Evolutionary conservation across 1,140 invertebrate genomes (phyloP).

Genomic region (Odontomachus brunneus): DNA sequence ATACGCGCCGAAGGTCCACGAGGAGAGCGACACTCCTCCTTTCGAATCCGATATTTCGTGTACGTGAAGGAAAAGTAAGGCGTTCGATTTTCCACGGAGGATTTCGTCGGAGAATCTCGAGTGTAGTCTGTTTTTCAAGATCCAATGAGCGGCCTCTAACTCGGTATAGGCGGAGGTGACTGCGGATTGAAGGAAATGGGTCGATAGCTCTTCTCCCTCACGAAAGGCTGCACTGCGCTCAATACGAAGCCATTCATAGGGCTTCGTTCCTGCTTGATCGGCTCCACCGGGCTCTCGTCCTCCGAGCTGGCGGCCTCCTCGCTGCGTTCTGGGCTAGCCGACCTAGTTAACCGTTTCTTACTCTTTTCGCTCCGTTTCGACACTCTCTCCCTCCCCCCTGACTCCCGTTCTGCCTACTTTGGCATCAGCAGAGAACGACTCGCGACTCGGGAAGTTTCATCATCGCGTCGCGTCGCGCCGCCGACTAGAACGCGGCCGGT

Average conservation of each 20-base stretch:
- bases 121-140: slow-evolving; percentile 13
- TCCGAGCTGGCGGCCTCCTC: slow-evolving; percentile 74
- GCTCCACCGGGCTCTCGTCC: slow-evolving; percentile 75
- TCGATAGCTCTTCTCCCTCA: slow-evolving; percentile 81
- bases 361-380: slow-evolving; percentile 59
- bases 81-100: neutral
- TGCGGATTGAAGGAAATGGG: slow-evolving; percentile 82
- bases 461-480: neutral
- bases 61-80: no score
- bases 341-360: slow-evolving; percentile 76
- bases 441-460: neutral
- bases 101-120: slow-evolving; percentile 6
- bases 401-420: slow-evolving; percentile 39
- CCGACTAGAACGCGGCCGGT: neutral
- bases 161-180: slow-evolving; percentile 75
- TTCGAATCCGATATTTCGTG: no score
- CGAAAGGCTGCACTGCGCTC: slow-evolving; percentile 80
- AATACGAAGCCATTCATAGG: slow-evolving; percentile 72
- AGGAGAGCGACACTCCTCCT: no score
- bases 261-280: slow-evolving; percentile 73
- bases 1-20: no score
- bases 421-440: slow-evolving; percentile 45
- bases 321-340: slow-evolving; percentile 76
- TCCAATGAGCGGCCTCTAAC: slow-evolving; percentile 57
- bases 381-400: neutral